Evolutionary conservation across 1,140 invertebrate genomes (phyloP).

Genomic region (Brachystomella parvula): DNA sequence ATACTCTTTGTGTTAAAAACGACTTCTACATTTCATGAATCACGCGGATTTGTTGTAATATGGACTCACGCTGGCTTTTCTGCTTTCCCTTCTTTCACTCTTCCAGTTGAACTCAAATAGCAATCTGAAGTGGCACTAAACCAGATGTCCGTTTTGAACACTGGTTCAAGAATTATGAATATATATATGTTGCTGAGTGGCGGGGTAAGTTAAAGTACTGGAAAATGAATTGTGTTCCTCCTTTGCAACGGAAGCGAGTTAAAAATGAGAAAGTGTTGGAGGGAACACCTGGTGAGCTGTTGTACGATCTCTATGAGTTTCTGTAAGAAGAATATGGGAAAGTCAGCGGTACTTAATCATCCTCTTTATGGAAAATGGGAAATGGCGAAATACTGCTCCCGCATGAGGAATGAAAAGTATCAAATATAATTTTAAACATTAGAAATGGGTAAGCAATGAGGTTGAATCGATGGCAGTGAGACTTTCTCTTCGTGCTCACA

Average conservation of each 20-base stretch:
- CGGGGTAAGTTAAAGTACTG: neutral
- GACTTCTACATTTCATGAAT: neutral
- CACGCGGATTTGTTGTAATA: neutral
- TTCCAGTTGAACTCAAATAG: neutral
- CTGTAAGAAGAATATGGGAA: neutral
- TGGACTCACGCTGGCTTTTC: neutral
- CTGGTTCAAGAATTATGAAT: neutral
- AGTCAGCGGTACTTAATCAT: too few relatives aligned
- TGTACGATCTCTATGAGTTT: neutral
- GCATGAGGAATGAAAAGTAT: too few relatives aligned
- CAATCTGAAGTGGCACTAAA: neutral
- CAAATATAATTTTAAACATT: too few relatives aligned
- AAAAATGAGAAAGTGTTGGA: neutral
- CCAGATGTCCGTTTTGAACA: neutral
- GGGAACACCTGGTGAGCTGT: neutral
- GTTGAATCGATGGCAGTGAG: too few relatives aligned
- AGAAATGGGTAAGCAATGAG: too few relatives aligned
- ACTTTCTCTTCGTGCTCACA: too few relatives aligned
- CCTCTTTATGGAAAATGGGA: too few relatives aligned
- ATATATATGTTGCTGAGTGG: neutral
- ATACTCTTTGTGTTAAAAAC: neutral
- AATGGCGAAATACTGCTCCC: too few relatives aligned
- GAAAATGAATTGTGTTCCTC: neutral
- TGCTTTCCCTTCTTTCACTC: neutral
- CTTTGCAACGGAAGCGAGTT: neutral